Evolutionary conservation across 1,140 invertebrate species (phyloP), one percentile per base, ranked within the genome.

Genomic region (Trissolcus basalis): DNA sequence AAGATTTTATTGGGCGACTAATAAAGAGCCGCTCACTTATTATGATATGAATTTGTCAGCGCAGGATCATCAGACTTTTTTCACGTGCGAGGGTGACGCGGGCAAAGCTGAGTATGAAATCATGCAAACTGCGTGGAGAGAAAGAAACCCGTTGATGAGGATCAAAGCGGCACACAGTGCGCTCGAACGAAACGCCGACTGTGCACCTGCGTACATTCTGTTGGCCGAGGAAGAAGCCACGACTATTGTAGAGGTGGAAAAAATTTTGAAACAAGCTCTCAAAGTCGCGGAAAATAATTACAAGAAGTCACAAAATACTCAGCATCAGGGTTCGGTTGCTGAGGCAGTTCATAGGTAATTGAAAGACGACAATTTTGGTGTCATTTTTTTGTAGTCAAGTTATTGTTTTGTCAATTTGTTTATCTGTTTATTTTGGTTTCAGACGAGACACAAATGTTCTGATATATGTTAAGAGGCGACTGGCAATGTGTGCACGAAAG

Each of bases 21-120:
- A 94, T 76, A 97, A 97, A 87, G 97, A 99, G 78, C 97, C 98
- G 0, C 89, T 99, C 16, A 99, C 98, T 0, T 99, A 98, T 88
- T 99, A 99, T 86, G 98, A 99, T 83, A 99, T 99, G 97, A 99
- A 99, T 88, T 89, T 99, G 7, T 98, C 97, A 0, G 97, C 98
- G 11, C 97, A 99, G 89, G 98, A 99, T 89, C 97, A 99, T 89
- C 98, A 99, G 86, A 98, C 96, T 8, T 98, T 98, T 89, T 99
- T 99, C 85, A 97, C 96, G 0, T 97, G 96, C 87, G 97, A 98
- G 87, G 92, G 93, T 59, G 96, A 98, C 88, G 83, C 83, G 39
- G 95, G 95, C 14, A 97, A 96, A 87, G 92, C 93, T 14, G 97
- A 98, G 84, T 98, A 97, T 89, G 96, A 98, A 90, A 95, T 98